phyloP scores from a whole-genome alignment of 2,888 invertebrate genomes.

The Gastrophysa polygoni region DNA sequence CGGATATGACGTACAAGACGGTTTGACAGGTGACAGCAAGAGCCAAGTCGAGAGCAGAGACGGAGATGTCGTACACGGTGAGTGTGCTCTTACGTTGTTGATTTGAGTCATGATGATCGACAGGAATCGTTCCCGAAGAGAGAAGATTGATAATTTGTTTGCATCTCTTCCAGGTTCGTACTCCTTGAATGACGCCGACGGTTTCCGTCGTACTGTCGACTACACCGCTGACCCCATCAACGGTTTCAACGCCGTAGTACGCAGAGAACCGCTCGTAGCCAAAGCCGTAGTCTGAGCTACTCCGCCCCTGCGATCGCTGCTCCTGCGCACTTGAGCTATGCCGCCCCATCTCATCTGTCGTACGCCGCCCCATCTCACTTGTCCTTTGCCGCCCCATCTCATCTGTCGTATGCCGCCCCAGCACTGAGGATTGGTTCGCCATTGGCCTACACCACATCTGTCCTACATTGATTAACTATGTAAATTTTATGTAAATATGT shows the following conservation, averaged over 20 bases:
- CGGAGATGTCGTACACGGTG: slow-evolving; percentile 63
- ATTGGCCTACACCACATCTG: slow-evolving; percentile 22
- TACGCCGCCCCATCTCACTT: neutral
- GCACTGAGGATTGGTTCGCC: slow-evolving; percentile 48
- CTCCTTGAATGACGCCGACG: slow-evolving; percentile 65
- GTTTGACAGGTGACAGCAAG: slow-evolving; percentile 64
- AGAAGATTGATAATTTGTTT: slow-evolving; percentile 12
- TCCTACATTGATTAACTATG: neutral
- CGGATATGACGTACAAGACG: slow-evolving; percentile 65
- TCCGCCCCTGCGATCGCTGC: neutral
- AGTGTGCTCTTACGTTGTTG: slow-evolving; percentile 12
- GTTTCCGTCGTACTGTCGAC: slow-evolving; percentile 69
- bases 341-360: neutral
- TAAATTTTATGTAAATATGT: neutral
- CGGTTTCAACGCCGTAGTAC: slow-evolving; percentile 65
- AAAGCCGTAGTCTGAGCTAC: slow-evolving; percentile 31
- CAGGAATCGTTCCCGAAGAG: no score
- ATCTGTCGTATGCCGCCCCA: slow-evolving; percentile 37
- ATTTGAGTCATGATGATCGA: no score
- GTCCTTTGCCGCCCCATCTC: slow-evolving; percentile 22
- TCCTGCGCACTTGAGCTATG: neutral
- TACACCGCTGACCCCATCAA: slow-evolving; percentile 63
- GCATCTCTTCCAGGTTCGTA: slow-evolving; percentile 50
- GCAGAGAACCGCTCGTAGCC: slow-evolving; percentile 56
- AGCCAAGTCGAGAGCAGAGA: slow-evolving; percentile 67